A percentile compares a stretch with the other conserved stretches of the same genome.
These are phyloP conservation scores for Grammomys dolichurus DNA, from an alignment of 2,113 vertebrate species.

Conservation along the genomic window DNA sequence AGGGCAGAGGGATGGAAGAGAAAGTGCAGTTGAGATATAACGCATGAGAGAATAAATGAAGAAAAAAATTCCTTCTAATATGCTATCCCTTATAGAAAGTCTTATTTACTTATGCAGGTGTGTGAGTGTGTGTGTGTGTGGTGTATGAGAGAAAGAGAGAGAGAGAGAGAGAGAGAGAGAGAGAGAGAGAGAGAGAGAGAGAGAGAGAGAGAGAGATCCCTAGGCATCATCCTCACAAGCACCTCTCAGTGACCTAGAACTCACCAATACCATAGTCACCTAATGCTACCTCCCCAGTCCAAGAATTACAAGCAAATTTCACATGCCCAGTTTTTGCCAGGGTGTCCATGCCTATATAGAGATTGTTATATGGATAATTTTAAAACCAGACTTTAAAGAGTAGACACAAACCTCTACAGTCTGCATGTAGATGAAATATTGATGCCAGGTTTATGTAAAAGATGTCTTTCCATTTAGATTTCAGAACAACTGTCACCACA, in stretches of 20 bases:
- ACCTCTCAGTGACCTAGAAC: neutral
- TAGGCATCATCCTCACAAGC: neutral
- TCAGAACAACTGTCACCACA: neutral
- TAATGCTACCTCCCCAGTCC: neutral
- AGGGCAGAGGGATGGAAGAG: too few relatives aligned
- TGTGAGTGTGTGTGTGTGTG: too few relatives aligned
- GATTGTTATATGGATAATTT: neutral
- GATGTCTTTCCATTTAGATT: slow-evolving; percentile 8
- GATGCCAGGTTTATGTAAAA: neutral
- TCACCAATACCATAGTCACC: neutral
- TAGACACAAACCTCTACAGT: neutral
- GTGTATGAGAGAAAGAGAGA: too few relatives aligned
- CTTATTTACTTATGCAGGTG: neutral
- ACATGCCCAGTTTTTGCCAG: neutral
- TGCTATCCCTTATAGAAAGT: neutral
- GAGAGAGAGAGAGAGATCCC: too few relatives aligned
- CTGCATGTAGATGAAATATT: neutral
- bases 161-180: too few relatives aligned
- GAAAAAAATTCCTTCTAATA: neutral
- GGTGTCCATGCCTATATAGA: neutral
- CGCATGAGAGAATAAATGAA: too few relatives aligned
- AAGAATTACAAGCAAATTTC: neutral
- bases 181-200: too few relatives aligned
- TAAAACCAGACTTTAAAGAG: neutral
- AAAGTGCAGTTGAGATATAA: too few relatives aligned